Conservation (phyloP, 2,888 invertebrate genomes). For the Nephrotoma flavescens region DNA sequence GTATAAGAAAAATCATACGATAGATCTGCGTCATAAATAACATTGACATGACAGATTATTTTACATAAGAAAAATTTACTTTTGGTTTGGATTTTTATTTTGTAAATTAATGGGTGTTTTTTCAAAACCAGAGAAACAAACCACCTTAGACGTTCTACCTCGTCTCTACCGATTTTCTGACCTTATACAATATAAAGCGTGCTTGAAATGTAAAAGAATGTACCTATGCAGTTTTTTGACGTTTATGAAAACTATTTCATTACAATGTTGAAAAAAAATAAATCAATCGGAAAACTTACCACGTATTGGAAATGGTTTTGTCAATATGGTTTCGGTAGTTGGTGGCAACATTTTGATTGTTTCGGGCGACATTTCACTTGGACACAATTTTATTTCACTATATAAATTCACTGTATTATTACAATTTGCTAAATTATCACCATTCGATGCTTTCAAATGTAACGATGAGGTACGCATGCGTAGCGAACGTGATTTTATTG, state of each 20-base stretch:
- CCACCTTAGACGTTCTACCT: not conserved
- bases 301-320: constrained; percentile 77
- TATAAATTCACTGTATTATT: constrained; percentile 12
- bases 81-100: not conserved
- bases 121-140: not conserved
- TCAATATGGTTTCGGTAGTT: constrained; percentile 72
- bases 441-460: not conserved
- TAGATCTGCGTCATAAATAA: not conserved
- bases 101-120: not conserved
- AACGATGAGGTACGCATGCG: constrained; percentile 26
- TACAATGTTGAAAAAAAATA: not conserved
- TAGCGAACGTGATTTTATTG: constrained; percentile 26
- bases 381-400: constrained; percentile 43
- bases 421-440: not conserved
- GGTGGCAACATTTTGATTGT: constrained; percentile 47
- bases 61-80: not conserved
- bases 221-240: not conserved
- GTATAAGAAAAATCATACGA: not conserved
- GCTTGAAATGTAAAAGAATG: too few relatives aligned
- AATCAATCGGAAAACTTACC: constrained; percentile 36
- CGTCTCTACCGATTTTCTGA: not conserved
- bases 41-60: not conserved
- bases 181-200: not conserved
- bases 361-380: constrained; percentile 52
- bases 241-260: not conserved